Conservation (phyloP, 2,888 invertebrate species). For the Cryptus armator region DNA sequence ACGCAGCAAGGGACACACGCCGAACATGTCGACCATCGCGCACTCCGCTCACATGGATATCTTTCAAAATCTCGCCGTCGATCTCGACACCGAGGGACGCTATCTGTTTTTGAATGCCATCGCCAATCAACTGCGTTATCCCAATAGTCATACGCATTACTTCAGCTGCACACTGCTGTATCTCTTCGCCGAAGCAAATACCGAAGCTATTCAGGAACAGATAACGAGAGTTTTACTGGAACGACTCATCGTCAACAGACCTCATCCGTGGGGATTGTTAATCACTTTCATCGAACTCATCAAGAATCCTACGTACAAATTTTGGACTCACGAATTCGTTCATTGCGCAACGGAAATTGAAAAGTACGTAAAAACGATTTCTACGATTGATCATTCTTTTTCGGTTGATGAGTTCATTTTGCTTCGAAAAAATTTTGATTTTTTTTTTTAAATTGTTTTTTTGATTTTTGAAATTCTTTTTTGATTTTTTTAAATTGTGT, state of each 20-base stretch:
- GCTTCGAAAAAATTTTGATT: neutral
- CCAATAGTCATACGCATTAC: conserved; percentile 99
- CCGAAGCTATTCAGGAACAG: conserved; percentile 99
- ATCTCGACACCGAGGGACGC: conserved; percentile 98
- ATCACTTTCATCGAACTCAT: conserved; percentile 99
- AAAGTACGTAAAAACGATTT: conserved; percentile 90
- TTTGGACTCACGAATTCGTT: conserved; percentile 99
- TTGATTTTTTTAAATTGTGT: no score
- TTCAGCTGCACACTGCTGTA: conserved; percentile 99
- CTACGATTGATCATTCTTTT: conserved; percentile 31
- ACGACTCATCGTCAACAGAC: conserved; percentile 98
- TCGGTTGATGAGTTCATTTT: conserved; percentile 10
- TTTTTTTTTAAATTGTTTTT: no score
- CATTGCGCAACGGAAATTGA: conserved; percentile 99
- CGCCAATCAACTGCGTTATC: conserved; percentile 99
- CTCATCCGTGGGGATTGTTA: conserved; percentile 99
- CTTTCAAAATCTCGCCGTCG: conserved; percentile 99
- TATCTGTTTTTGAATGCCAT: conserved; percentile 99
- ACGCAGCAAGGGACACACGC: conserved; percentile 95
- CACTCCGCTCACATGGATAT: conserved; percentile 99
- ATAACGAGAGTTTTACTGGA: conserved; percentile 98
- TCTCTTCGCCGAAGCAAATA: conserved; percentile 98
- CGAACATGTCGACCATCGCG: conserved; percentile 98
- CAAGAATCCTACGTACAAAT: conserved; percentile 99
- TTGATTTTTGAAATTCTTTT: no score